Percentiles rank a stretch among this genome's conserved stretches.
phyloP scores from a whole-genome alignment of 2,888 invertebrate species.

The Diarsia dahlii region DNA sequence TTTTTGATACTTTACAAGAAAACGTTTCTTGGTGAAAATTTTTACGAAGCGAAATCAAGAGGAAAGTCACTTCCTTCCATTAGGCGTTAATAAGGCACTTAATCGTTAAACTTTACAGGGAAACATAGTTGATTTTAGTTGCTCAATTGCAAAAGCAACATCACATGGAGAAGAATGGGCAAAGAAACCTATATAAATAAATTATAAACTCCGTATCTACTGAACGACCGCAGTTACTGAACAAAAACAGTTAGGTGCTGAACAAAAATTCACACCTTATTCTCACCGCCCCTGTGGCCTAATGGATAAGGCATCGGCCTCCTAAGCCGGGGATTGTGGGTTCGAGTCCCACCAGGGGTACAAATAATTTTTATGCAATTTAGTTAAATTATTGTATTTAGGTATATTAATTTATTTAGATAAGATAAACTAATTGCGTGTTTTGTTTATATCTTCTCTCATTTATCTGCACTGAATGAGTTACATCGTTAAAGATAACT shows the following conservation, averaged over 20 bases:
- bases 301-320: constrained; percentile 95
- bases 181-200: background rate
- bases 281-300: constrained; percentile 92
- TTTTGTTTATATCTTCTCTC: background rate
- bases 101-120: background rate
- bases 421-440: background rate
- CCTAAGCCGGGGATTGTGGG: constrained; percentile 95
- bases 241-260: background rate
- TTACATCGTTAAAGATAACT: background rate
- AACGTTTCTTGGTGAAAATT: background rate
- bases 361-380: background rate
- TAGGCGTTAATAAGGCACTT: background rate
- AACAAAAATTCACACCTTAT: accelerated
- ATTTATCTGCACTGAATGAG: background rate
- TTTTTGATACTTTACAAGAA: background rate
- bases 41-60: background rate
- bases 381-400: too few relatives aligned
- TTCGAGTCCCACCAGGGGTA: constrained; percentile 95
- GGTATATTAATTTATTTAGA: background rate
- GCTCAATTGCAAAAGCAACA: background rate
- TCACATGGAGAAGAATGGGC: background rate
- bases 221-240: background rate
- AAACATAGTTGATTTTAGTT: background rate
- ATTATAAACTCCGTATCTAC: background rate
- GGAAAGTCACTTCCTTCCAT: background rate